These are phyloP conservation scores for Damaliscus lunatus DNA, from an alignment of 2,113 vertebrate genomes.

Conservation along the genomic window DNA sequence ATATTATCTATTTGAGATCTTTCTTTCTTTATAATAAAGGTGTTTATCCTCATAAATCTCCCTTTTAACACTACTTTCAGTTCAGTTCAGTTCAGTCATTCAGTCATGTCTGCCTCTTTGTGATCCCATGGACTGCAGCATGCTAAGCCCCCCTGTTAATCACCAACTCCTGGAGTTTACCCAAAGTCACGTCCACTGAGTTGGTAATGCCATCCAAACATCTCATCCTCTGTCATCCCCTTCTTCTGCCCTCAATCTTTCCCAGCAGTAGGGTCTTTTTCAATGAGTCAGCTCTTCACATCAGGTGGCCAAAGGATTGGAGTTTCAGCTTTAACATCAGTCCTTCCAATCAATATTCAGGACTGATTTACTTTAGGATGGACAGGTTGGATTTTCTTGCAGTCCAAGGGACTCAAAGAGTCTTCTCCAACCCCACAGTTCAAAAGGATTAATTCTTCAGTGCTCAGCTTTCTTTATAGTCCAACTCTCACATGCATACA, in stretches of 20 bases:
- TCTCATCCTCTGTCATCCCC: background rate
- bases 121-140: background rate
- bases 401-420: background rate
- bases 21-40: background rate
- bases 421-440: background rate
- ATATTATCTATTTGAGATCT: background rate
- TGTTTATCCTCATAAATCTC: background rate
- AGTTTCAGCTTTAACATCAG: background rate
- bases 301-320: background rate
- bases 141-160: background rate
- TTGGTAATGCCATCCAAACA: background rate
- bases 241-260: background rate
- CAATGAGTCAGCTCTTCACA: background rate
- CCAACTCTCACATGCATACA: background rate
- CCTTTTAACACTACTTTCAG: background rate
- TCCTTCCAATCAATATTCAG: background rate
- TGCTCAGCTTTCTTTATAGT: background rate
- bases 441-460: background rate
- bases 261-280: background rate
- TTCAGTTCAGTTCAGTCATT: background rate
- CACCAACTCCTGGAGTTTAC: background rate
- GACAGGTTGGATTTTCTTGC: background rate
- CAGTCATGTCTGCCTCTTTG: background rate
- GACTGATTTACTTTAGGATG: background rate
- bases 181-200: background rate